Evolutionary conservation across 2,888 invertebrate genomes (phyloP), one percentile per base, ranked within the genome.

Genomic region (Dryobota labecula): DNA sequence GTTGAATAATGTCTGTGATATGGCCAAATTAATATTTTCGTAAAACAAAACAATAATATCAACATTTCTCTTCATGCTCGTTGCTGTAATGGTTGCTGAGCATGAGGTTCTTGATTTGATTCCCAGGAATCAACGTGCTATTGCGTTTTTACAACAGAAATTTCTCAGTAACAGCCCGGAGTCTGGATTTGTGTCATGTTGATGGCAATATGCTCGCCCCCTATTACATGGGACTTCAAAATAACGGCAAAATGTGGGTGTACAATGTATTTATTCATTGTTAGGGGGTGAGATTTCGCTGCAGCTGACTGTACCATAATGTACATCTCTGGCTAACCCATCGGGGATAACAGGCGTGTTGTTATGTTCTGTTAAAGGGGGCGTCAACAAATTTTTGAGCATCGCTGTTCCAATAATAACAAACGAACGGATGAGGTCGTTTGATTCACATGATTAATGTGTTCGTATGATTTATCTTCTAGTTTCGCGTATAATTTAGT

Each of bases 361-460:
- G 18, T 27, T 49, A 24, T 49, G 49, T 24, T 51, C 27, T 51
- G 0, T 18, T 30, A 1, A 18, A 54, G 36, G 49, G 38, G 47
- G 73, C 49, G 27, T 76, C 8, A 27, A 69, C 72, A 62, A 80
- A 51, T 74, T 68, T 76, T 86, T 85, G 77, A 78, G 76, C 72
- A 83, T 57, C 80, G 41, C 76, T 80, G 69, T 56, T 63, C 80
- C 70, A 76, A 80, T 82, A 86, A 86, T 76, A 82, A 80, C 78
- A 80, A 81, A 81, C 71, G 68, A 58, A 72, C 75, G 81, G 78
- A 84, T 82, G 81, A 76, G 84, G 82, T 69, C 84, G 83, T 89
- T 87, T 84, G 83, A 85, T 85, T 80, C 83, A 77, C 47, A 84
- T 86, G 89, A 90, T 89, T 80, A 87, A 88, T 81, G 83, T 49